phyloP scores from a whole-genome alignment of 2,797 vertebrate genomes.

The Momotus momota region DNA sequence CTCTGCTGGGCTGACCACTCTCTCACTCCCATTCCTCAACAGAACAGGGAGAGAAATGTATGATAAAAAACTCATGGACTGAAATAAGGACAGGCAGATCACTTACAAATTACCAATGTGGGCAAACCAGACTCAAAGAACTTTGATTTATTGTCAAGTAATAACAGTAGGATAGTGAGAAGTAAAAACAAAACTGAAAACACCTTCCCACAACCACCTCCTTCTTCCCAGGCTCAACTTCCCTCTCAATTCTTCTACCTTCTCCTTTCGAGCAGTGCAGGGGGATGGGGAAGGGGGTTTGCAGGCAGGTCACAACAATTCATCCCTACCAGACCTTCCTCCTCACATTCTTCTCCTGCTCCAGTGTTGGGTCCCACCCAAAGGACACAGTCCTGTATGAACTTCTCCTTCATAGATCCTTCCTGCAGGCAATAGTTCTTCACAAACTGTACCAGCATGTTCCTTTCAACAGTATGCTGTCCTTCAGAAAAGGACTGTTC shows the following conservation, averaged over 20 bases:
- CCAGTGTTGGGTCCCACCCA: not conserved
- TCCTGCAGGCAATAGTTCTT: not conserved
- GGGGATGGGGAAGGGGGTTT: fast-evolving
- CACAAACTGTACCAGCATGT: not conserved
- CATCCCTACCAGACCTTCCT: not conserved
- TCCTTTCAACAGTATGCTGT: not conserved
- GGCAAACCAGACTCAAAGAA: not conserved
- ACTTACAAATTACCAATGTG: not conserved
- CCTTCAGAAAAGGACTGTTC: not conserved
- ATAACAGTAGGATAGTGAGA: not conserved
- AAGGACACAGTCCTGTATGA: fast-evolving
- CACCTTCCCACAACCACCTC: not conserved
- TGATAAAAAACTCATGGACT: not conserved
- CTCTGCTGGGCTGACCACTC: not conserved
- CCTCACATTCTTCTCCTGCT: not conserved
- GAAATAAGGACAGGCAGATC: not conserved
- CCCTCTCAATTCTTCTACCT: no score
- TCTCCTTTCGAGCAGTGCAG: no score
- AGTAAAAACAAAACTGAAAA: not conserved
- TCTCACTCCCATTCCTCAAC: not conserved
- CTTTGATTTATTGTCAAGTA: not conserved
- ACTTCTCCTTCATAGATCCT: not conserved
- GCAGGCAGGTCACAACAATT: not conserved
- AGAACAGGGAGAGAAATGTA: not conserved
- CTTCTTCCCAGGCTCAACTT: no score